Base-by-base conservation (phyloP, 2,888 invertebrate species). In the Stenodera caucasica region DNA sequence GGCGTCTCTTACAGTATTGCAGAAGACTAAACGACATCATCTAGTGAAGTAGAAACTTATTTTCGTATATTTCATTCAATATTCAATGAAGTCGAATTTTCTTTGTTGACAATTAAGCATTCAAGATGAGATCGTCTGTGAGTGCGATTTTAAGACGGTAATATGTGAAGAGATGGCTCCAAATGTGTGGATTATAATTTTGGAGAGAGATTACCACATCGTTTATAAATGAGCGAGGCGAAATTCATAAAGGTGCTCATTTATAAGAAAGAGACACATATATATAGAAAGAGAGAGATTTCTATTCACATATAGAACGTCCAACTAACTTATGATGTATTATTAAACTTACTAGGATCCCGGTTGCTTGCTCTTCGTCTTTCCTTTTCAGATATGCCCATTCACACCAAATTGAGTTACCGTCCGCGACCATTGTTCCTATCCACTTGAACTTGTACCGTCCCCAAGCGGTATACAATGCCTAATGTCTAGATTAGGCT, bases 241-340 rank as follows among this genome's bases (percentile, higher is more conserved):
- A 5, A 9, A 45, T 45, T 45, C 21, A 15, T 37, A 21, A 45
- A 45, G 45, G 45, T 45, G 9, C 21, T 35, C 35, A 35, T 35
- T 35, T 35, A 35, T 35, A 14, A 35, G 5, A 35, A n/a, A 35
- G 11, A 5, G 35, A 35, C n/a, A n/a, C n/a, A n/a, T n/a, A n/a
- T n/a, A n/a, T n/a, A n/a, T n/a, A n/a, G n/a, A n/a, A n/a, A n/a
- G n/a, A n/a, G n/a, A n/a, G n/a, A n/a, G n/a, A n/a, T n/a, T n/a
- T n/a, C n/a, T n/a, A n/a, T n/a, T n/a, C n/a, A n/a, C n/a, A n/a
- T n/a, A n/a, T 26, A 26, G 26, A 26, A 26, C 26, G 26, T 5
- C 18, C 45, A 45, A 21, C 45, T 21, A 21, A 45, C 45, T 45
- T 45, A 45, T 45, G 45, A 45, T 45, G 45, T 45, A 45, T 45